Evolutionary conservation across 1,140 invertebrate genomes (phyloP).

Genomic region (Ips nitidus): DNA sequence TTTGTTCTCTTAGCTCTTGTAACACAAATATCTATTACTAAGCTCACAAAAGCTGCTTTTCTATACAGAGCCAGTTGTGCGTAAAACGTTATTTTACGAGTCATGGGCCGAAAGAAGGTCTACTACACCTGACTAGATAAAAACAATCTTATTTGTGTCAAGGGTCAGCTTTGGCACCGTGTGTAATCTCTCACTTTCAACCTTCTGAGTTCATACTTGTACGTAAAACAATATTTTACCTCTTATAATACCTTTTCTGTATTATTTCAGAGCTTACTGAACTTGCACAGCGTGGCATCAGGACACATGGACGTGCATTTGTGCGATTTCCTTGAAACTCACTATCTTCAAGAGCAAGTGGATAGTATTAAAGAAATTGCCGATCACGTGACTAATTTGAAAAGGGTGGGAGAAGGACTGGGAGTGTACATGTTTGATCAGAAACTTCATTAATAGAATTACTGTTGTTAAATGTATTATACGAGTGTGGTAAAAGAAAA

Average conservation of each 20-base stretch:
- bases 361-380: conserved; percentile 73
- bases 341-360: conserved; percentile 76
- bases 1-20: too few relatives aligned
- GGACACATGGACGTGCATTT: conserved; percentile 70
- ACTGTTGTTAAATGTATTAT: not conserved
- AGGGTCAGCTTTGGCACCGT: too few relatives aligned
- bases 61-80: too few relatives aligned
- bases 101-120: too few relatives aligned
- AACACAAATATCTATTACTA: too few relatives aligned
- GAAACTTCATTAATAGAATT: conserved; percentile 50
- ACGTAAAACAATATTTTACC: not conserved
- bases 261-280: conserved; percentile 61
- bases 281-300: conserved; percentile 66
- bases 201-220: not conserved
- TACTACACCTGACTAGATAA: too few relatives aligned
- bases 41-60: too few relatives aligned
- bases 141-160: too few relatives aligned
- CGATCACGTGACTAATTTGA: conserved; percentile 71
- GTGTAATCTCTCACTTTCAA: not conserved
- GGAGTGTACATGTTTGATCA: conserved; percentile 77
- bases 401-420: conserved; percentile 69
- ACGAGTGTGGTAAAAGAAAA: not conserved
- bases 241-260: not conserved
- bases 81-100: too few relatives aligned
- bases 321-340: conserved; percentile 70